Base-by-base conservation (phyloP, 2,888 invertebrate genomes). In the Torymus texanus region DNA sequence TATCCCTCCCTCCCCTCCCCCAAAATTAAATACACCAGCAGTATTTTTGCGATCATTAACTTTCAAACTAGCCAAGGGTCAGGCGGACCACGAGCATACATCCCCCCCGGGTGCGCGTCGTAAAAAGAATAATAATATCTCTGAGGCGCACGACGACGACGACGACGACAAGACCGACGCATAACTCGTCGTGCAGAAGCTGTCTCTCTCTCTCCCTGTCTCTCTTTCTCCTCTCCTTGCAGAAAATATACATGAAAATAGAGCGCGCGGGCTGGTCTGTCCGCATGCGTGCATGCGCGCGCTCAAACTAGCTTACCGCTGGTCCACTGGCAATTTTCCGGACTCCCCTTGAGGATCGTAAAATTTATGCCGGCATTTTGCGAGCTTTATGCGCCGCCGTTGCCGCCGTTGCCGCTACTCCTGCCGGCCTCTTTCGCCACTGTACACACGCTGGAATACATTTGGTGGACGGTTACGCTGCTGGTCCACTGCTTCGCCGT, bases 361-460 rank as follows among this genome's bases (percentile, higher is more conserved):
- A 85, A 85, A 85, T 86, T 86, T 85, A 85, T 86, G 84, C 83
- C 76, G 79, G 82, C 83, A 79, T 84, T 85, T 85, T 85, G 82
- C 82, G 81, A 83, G 83, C 83, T 83, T 85, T 84, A 84, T 83
- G 82, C 82, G 72, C 59, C 58, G 13, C 16, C 53, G 18, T 14
- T 50, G 14, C 68, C 21, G 21, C 21, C 21, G 21, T 2, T 2
- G 21, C n/a, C 29, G 10, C 18, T 18, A 18, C 13, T 18, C 2
- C 18, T 59, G 5, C 41, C 41, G 41, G 41, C 41, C 53, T 61
- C 29, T 63, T 18, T 62, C 70, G 56, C 41, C 41, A 55, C 68
- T 18, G 51, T 55, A 41, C 53, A 63, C 55, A 67, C 29, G 51
- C 61, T 13, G 56, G 71, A 63, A 68, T 70, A 67, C 53, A 51